Percentiles rank a stretch among this genome's conserved stretches.
These are phyloP conservation scores for Campoletis raptor DNA, from an alignment of 2,888 invertebrate species.

Conservation along the genomic window DNA sequence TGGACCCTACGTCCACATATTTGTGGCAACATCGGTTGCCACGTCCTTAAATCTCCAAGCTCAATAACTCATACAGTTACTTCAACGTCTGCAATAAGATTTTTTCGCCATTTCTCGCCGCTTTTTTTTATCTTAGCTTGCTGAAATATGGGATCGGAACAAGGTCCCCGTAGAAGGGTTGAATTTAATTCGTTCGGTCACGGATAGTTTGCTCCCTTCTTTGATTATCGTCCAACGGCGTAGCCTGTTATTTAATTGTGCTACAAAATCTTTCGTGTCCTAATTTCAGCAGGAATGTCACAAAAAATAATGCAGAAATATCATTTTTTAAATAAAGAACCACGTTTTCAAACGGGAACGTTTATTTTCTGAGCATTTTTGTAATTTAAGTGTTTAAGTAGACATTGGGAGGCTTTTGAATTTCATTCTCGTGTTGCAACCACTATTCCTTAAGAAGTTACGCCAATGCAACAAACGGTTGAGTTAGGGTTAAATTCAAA, in stretches of 20 bases:
- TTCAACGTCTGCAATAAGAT: slow-evolving; percentile 18
- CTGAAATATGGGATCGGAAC: slow-evolving; percentile 6
- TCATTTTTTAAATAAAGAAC: background rate
- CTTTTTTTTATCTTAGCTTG: background rate
- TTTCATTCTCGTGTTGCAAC: background rate
- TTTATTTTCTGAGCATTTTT: background rate
- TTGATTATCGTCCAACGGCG: slow-evolving; percentile 80
- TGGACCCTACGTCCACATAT: slow-evolving; percentile 69
- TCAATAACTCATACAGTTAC: slow-evolving; percentile 52
- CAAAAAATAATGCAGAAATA: background rate
- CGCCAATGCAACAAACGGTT: slow-evolving; percentile 48
- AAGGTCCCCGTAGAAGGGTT: slow-evolving; percentile 17
- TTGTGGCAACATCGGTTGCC: slow-evolving; percentile 46
- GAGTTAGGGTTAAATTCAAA: slow-evolving; percentile 60
- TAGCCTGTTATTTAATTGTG: slow-evolving; percentile 76
- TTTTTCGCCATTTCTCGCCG: slow-evolving; percentile 5
- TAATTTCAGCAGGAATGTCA: background rate
- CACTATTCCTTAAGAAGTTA: slow-evolving; percentile 23
- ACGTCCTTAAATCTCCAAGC: slow-evolving; percentile 56
- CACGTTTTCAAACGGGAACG: background rate
- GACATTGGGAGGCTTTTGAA: background rate
- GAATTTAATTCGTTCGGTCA: slow-evolving; percentile 66
- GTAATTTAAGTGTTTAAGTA: background rate
- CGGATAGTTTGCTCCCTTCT: slow-evolving; percentile 65
- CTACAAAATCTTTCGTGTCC: background rate